phyloP scores from a whole-genome alignment of 2,797 vertebrate genomes.

The Aythya fuligula region DNA sequence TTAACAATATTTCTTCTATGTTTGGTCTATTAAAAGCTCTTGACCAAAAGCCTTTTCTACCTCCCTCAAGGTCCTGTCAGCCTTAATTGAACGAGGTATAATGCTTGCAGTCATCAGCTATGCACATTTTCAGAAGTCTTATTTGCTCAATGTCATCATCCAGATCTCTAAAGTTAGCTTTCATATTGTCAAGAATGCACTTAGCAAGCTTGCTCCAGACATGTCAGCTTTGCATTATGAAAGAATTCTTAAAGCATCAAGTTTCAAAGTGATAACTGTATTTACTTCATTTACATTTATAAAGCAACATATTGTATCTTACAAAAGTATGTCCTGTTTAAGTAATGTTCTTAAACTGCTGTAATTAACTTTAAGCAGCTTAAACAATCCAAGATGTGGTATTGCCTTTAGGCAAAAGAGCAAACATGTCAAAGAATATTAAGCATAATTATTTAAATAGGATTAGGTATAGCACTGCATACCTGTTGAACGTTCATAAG shows the following conservation, averaged over 20 bases:
- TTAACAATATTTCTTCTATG: slow-evolving; percentile 8
- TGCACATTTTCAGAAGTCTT: not conserved
- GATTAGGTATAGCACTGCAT: not conserved
- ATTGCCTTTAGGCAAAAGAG: slow-evolving; percentile 43
- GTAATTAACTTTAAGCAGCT: slow-evolving; percentile 56
- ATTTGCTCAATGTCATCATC: not conserved
- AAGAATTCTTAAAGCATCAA: slow-evolving; percentile 6
- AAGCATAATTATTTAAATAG: not conserved
- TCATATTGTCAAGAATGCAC: not conserved
- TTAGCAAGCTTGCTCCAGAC: not conserved
- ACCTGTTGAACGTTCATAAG: not conserved
- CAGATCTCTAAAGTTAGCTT: not conserved
- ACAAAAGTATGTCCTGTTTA: slow-evolving; percentile 45
- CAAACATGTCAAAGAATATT: slow-evolving; percentile 45
- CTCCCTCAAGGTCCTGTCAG: not conserved
- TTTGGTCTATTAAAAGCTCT: not conserved
- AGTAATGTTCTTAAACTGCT: slow-evolving; percentile 32
- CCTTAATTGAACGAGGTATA: not conserved
- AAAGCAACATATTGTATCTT: slow-evolving; percentile 27
- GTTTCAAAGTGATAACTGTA: slow-evolving; percentile 46
- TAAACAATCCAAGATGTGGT: slow-evolving; percentile 18
- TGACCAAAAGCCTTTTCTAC: not conserved
- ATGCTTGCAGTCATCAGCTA: not conserved
- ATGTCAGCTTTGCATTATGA: not conserved
- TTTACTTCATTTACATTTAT: slow-evolving; percentile 63